Base-by-base conservation (phyloP, 2,797 vertebrate species). In the Enteromius unitaeniatus region DNA sequence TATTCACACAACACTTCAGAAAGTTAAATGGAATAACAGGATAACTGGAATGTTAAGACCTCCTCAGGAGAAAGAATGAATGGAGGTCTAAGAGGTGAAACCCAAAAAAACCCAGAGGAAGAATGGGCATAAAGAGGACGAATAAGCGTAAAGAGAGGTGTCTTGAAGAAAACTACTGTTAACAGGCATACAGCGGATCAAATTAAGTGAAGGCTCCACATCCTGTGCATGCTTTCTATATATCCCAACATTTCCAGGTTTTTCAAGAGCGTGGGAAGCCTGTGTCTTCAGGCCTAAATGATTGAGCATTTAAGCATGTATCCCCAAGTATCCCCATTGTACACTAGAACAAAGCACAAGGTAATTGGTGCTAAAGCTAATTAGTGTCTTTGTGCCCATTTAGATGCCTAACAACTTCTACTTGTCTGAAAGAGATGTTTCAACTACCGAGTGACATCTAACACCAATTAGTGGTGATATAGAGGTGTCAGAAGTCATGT, bases 381-480 rank as follows among this genome's bases (percentile, higher is more conserved):
- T 42, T 68, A 64, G 28, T 74, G 21, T 62, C 58, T 47, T 42
- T 17, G 34, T 26, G 74, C n/a, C 34, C 53, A 78, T 31, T 78
- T 45, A 21, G 14, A 73, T 53, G 45, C 42, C 19, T 73, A 53
- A 49, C 65, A 37, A 40, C 83, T 28, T 70, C 45, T 34, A 31
- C 68, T 19, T 28, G 81, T 11, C 45, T 51, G 13, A 53, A 67
- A 53, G 26, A 64, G 58, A 74, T 74, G 21, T 10, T 40, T 85
- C 45, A 74, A 75, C 70, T 26, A 40, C 14, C 73, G 53, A 89
- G 31, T 81, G 88, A 85, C 78, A 86, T 69, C 86, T 89, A 84
- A 82, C 45, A 78, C 31, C 67, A 88, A 90, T 91, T 88, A 87
- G 85, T 89, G 86, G 55, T 34, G 19, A 49, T 74, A 74, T 40